Evolutionary conservation across 2,888 invertebrate genomes (phyloP).

Genomic region (Pheosia tremula): DNA sequence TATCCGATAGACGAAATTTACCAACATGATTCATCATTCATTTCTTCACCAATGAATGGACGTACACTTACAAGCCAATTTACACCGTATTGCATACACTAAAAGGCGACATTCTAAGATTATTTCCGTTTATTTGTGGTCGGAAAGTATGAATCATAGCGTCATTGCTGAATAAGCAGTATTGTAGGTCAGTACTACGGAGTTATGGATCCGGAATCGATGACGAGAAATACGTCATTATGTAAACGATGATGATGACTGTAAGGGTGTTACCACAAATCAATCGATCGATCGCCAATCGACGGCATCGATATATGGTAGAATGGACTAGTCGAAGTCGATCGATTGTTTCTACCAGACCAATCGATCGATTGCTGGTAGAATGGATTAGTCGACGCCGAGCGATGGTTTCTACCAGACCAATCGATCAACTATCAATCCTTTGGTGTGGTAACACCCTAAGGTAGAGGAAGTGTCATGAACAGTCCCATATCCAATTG

Average conservation of each 20-base stretch:
- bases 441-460: too few species aligned
- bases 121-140: slow-evolving; percentile 23
- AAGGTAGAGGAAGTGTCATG: too few species aligned
- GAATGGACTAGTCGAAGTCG: too few species aligned
- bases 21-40: slow-evolving; percentile 66
- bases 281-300: too few species aligned
- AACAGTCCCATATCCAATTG: too few species aligned
- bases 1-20: slow-evolving; percentile 2
- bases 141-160: slow-evolving; percentile 49
- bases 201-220: slow-evolving; percentile 32
- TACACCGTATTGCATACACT: slow-evolving; percentile 20
- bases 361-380: too few species aligned
- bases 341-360: too few species aligned
- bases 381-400: too few species aligned
- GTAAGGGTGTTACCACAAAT: too few species aligned
- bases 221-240: slow-evolving; percentile 24
- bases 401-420: too few species aligned
- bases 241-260: slow-evolving; percentile 7
- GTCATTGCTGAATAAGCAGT: slow-evolving; percentile 43
- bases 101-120: background rate
- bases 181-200: slow-evolving; percentile 57
- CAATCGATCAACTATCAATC: too few species aligned
- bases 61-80: slow-evolving; percentile 18
- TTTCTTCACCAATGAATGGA: slow-evolving; percentile 53
- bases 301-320: too few species aligned